phyloP scores from a whole-genome alignment of 2,797 vertebrate genomes.

The Hippopotamyrus pictus region DNA sequence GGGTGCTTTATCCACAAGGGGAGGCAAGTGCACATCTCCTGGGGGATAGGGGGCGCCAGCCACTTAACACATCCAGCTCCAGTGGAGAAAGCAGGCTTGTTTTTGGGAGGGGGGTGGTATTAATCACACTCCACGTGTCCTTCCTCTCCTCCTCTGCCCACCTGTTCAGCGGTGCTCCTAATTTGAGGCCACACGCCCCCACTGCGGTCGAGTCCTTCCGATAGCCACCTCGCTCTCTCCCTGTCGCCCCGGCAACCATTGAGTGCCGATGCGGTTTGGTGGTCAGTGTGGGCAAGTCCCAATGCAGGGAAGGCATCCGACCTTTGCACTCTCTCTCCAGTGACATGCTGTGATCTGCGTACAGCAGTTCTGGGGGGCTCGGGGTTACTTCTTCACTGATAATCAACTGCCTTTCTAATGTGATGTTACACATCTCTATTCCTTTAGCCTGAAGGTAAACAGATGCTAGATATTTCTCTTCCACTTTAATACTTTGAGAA shows the following conservation, averaged over 20 bases:
- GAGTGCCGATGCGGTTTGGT: slow-evolving; percentile 20
- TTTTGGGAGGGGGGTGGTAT: neutral
- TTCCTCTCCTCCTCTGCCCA: neutral
- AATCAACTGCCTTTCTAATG: neutral
- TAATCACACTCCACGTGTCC: neutral
- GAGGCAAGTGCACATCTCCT: neutral
- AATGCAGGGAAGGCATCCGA: neutral
- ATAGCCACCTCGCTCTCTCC: slow-evolving; percentile 28
- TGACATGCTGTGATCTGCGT: neutral
- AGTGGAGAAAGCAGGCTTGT: neutral
- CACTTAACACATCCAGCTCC: neutral
- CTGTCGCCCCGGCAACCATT: slow-evolving; percentile 29
- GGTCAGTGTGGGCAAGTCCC: neutral
- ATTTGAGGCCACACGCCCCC: slow-evolving; percentile 44
- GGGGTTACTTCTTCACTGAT: neutral
- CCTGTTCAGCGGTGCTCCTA: slow-evolving; percentile 26
- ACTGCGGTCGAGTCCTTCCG: slow-evolving; percentile 36
- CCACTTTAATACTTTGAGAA: neutral
- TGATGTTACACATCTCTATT: neutral
- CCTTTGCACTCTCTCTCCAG: neutral
- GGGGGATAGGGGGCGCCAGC: neutral
- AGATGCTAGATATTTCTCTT: neutral
- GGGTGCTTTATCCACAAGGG: neutral
- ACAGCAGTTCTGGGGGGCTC: neutral
- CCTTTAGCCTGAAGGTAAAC: neutral